A percentile compares a stretch with the other conserved stretches of the same genome.
Evolutionary conservation across 2,797 vertebrate genomes (phyloP).

Genomic region (Micromesistius poutassou): DNA sequence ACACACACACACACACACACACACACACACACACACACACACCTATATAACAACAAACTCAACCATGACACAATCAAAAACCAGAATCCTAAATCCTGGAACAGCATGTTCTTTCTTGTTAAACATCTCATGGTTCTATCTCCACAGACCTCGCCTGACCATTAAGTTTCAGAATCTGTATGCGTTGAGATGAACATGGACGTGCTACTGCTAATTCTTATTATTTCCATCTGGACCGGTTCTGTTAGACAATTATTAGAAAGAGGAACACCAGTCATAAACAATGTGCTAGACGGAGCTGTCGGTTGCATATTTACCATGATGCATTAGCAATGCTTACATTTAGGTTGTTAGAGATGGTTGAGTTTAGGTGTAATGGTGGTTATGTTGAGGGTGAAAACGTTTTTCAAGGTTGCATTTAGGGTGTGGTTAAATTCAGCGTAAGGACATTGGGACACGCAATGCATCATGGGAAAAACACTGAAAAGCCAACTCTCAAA

Average conservation of each 20-base stretch:
- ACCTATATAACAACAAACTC: too few relatives aligned
- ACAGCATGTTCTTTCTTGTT: too few relatives aligned
- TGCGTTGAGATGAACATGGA: too few relatives aligned
- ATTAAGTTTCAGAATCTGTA: too few relatives aligned
- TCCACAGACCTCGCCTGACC: too few relatives aligned
- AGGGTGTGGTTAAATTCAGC: not conserved
- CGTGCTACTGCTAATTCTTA: not conserved
- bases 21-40: too few relatives aligned
- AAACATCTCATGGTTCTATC: too few relatives aligned
- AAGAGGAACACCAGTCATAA: not conserved
- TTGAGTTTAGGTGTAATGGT: not conserved
- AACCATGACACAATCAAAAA: too few relatives aligned
- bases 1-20: too few relatives aligned
- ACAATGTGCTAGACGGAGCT: not conserved
- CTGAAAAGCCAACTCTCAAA: not conserved
- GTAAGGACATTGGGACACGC: not conserved
- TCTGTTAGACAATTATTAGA: not conserved
- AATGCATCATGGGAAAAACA: not conserved
- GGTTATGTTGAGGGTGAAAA: too few relatives aligned
- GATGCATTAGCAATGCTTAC: not conserved
- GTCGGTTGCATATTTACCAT: not conserved
- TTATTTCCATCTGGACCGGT: not conserved
- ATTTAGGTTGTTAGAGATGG: too few relatives aligned
- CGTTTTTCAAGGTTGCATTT: not conserved
- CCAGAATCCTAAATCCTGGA: too few relatives aligned